Conservation (phyloP, 2,113 vertebrate species). For the Spea multiplicata region DNA sequence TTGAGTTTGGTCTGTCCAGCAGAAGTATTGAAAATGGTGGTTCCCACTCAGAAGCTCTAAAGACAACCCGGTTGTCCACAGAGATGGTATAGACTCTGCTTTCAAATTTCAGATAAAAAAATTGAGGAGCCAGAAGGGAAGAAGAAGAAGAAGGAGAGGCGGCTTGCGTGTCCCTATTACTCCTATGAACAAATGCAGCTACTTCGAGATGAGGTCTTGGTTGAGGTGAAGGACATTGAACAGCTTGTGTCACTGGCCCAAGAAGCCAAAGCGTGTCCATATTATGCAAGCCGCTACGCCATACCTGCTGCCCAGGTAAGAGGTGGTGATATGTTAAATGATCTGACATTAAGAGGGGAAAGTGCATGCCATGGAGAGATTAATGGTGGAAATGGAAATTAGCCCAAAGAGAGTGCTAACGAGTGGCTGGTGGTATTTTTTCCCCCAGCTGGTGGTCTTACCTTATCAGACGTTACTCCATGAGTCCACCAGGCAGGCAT, state of each 20-base stretch:
- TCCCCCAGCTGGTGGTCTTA: constrained; percentile 85
- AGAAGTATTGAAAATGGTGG: too few species aligned
- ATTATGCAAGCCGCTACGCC: constrained; percentile 83
- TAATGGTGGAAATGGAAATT: too few species aligned
- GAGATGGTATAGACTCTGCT: not conserved
- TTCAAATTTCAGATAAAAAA: constrained; percentile 59
- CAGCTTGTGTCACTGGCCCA: constrained; percentile 79
- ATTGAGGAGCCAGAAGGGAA: constrained; percentile 63
- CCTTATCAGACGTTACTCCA: constrained; percentile 94
- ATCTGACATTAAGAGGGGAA: too few species aligned
- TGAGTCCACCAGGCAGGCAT: constrained; percentile 79
- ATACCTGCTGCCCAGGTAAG: constrained; percentile 82
- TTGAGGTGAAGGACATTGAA: constrained; percentile 85
- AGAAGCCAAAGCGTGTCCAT: constrained; percentile 80
- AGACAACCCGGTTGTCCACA: too few species aligned
- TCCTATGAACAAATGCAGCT: constrained; percentile 76
- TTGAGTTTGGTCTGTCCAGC: too few species aligned
- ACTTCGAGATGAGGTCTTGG: constrained; percentile 79
- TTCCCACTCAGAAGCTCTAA: too few species aligned
- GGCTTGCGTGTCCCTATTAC: constrained; percentile 71
- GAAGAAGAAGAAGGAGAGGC: constrained; percentile 58
- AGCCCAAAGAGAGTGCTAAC: too few species aligned
- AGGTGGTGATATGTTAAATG: too few species aligned
- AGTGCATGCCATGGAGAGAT: too few species aligned
- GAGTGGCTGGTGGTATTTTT: not conserved